phyloP scores from a whole-genome alignment of 1,140 invertebrate genomes.

The Hypsibius dujardini region DNA sequence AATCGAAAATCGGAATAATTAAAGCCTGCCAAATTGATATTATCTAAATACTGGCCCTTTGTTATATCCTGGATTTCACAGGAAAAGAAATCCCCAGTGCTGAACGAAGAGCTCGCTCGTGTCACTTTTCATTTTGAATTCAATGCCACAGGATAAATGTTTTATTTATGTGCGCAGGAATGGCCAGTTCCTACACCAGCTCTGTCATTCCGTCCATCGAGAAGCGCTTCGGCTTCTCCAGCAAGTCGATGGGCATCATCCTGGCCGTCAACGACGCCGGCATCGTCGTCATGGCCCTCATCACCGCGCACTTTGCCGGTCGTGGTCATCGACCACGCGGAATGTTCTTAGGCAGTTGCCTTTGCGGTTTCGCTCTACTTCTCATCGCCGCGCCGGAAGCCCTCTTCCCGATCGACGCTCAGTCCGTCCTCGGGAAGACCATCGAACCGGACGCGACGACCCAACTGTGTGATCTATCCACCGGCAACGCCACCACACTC shows the following conservation, averaged over 20 bases:
- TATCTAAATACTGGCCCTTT: too few relatives aligned
- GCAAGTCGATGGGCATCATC: neutral
- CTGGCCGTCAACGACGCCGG: neutral
- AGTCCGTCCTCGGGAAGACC: neutral
- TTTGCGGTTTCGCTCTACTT: neutral
- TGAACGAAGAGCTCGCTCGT: too few relatives aligned
- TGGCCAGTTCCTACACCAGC: neutral
- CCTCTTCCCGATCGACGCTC: neutral
- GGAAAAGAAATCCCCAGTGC: too few relatives aligned
- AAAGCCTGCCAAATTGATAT: too few relatives aligned
- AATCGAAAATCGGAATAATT: too few relatives aligned
- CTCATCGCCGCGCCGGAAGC: neutral
- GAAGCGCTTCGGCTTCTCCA: slow-evolving; percentile 7
- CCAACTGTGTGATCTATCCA: neutral
- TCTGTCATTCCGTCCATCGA: slow-evolving; percentile 14
- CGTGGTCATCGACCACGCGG: neutral
- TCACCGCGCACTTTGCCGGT: slow-evolving; percentile 14
- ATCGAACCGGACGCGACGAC: neutral
- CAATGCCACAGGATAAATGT: too few relatives aligned
- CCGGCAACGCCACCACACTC: neutral
- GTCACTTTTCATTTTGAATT: too few relatives aligned
- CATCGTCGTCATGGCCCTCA: neutral
- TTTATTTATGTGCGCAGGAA: neutral
- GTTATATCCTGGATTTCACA: too few relatives aligned
- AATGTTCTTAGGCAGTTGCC: neutral